phyloP scores from a whole-genome alignment of 2,113 vertebrate genomes.

The Hemiprocne comata region DNA sequence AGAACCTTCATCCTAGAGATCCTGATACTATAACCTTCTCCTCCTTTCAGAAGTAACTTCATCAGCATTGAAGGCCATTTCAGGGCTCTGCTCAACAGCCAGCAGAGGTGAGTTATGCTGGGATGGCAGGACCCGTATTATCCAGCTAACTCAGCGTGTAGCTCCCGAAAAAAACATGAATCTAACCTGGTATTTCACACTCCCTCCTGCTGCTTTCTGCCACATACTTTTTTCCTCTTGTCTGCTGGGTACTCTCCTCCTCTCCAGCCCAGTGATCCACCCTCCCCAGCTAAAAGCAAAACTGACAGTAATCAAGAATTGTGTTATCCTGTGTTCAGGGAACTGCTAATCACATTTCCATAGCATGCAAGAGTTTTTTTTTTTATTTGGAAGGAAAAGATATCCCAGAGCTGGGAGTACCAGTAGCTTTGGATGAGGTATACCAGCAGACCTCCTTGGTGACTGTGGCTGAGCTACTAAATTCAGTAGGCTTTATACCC shows the following conservation, averaged over 20 bases:
- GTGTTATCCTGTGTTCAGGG: neutral
- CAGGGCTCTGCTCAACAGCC: neutral
- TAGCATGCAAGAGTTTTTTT: neutral
- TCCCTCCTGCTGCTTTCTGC: neutral
- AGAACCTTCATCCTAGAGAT: neutral
- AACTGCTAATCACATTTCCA: neutral
- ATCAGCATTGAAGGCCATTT: neutral
- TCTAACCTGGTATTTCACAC: neutral
- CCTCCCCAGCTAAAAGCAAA: neutral
- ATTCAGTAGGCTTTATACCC: neutral
- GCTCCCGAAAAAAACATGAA: neutral
- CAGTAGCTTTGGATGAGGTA: neutral
- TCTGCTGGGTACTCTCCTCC: neutral
- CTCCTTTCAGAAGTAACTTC: neutral
- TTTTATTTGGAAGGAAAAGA: neutral
- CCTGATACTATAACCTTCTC: neutral
- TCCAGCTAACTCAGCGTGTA: neutral
- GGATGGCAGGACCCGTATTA: neutral
- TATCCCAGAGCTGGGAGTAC: neutral
- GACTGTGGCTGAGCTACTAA: neutral
- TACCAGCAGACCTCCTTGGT: neutral
- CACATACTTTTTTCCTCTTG: rapidly evolving
- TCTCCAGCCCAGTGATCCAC: neutral
- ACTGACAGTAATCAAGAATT: neutral
- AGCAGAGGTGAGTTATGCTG: neutral